These are phyloP conservation scores for Reticulitermes speratus DNA, from an alignment of 1,140 invertebrate species.

Conservation along the genomic window DNA sequence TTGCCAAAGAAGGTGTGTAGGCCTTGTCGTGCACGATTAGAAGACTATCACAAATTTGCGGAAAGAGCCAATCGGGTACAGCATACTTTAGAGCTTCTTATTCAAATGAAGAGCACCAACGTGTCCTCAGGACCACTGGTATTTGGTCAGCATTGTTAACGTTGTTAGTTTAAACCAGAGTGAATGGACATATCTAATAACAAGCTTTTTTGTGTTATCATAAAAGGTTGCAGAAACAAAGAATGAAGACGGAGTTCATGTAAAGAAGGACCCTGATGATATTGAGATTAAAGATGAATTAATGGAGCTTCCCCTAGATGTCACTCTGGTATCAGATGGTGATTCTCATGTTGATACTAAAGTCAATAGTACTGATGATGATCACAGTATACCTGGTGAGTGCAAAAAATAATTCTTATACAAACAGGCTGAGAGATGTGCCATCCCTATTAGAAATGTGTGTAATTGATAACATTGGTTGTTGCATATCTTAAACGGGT, in stretches of 20 bases:
- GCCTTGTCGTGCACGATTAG: constrained; percentile 27
- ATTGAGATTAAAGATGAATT: constrained; percentile 36
- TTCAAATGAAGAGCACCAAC: constrained; percentile 3
- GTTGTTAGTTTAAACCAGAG: not conserved
- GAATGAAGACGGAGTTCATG: constrained; percentile 12
- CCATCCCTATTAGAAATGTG: not conserved
- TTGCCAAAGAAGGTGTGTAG: constrained; percentile 31
- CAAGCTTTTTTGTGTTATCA: not conserved
- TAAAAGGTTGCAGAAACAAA: constrained; percentile 2
- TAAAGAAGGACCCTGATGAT: constrained; percentile 29
- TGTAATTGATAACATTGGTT: not conserved
- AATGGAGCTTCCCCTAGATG: constrained; percentile 34
- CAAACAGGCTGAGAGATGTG: not conserved
- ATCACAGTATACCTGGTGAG: constrained; percentile 24
- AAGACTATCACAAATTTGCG: constrained; percentile 29
- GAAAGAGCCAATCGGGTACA: constrained; percentile 28
- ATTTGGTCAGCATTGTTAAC: not conserved
- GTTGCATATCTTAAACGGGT: not conserved
- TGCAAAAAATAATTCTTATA: not conserved
- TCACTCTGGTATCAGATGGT: constrained; percentile 26
- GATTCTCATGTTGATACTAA: constrained; percentile 28
- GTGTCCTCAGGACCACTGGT: not conserved
- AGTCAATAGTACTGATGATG: not conserved
- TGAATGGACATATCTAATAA: not conserved
- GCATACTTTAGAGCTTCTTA: constrained; percentile 27